A percentile compares a stretch with the other conserved stretches of the same genome.
These are phyloP conservation scores for Lepidothrix coronata DNA, from an alignment of 2,113 vertebrate genomes.

Conservation along the genomic window DNA sequence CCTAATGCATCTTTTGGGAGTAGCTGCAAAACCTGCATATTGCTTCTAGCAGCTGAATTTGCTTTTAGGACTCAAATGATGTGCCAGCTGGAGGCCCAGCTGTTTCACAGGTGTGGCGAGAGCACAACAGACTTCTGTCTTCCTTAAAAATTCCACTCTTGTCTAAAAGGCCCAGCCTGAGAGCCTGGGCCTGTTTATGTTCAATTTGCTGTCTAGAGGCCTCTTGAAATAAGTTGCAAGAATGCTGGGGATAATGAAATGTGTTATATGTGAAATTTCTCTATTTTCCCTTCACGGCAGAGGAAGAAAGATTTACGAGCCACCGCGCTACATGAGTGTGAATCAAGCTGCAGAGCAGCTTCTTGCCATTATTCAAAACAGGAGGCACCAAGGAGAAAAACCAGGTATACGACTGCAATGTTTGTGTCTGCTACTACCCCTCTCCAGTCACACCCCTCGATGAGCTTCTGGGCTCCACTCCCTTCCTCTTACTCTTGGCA, in stretches of 20 bases:
- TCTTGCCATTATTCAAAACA: constrained; percentile 84
- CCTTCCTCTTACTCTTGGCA: not conserved
- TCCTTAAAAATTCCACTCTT: not conserved
- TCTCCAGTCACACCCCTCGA: not conserved
- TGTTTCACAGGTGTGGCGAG: not conserved
- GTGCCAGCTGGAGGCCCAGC: not conserved
- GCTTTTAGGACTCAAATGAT: not conserved
- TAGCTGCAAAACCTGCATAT: not conserved
- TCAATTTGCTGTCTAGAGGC: not conserved
- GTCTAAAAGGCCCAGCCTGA: not conserved
- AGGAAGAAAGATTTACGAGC: constrained; percentile 90
- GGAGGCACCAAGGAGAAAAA: constrained; percentile 76
- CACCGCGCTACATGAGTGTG: constrained; percentile 91
- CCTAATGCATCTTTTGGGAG: not conserved
- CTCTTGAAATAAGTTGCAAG: not conserved
- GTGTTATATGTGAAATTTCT: not conserved
- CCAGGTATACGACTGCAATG: constrained; percentile 72
- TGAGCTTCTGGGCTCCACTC: not conserved
- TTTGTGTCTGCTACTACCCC: not conserved
- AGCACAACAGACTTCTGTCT: not conserved
- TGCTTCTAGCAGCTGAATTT: constrained; percentile 17
- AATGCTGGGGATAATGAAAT: not conserved
- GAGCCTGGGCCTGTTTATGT: not conserved
- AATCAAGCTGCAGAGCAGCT: constrained; percentile 89
- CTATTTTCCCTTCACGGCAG: constrained; percentile 66